Conservation (phyloP, 2,797 vertebrate species). For the Enteromius anoplus region DNA sequence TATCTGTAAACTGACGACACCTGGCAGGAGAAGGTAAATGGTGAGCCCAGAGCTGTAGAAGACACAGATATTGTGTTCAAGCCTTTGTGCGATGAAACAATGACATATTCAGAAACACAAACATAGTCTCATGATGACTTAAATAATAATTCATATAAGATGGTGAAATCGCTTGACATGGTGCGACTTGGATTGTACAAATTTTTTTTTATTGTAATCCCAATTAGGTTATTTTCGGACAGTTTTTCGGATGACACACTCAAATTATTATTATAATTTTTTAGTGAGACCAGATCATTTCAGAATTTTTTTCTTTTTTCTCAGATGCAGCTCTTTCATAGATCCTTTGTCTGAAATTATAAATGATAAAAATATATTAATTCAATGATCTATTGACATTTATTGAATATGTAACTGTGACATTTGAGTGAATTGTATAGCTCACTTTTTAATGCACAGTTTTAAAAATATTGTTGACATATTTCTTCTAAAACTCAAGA, state of each 20-base stretch:
- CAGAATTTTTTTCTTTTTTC: too few species aligned
- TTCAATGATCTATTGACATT: background rate
- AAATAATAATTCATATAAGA: background rate
- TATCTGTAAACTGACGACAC: constrained; percentile 60
- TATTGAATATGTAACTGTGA: background rate
- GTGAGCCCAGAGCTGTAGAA: constrained; percentile 47
- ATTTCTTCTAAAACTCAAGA: background rate
- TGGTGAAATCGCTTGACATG: background rate
- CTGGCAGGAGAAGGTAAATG: constrained; percentile 59
- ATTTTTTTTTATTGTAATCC: background rate
- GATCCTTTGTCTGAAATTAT: background rate
- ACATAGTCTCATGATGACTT: background rate
- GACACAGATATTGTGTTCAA: constrained; percentile 48
- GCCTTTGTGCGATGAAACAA: constrained; percentile 46
- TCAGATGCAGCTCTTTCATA: too few species aligned
- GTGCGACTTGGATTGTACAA: background rate
- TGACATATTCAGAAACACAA: constrained; percentile 30
- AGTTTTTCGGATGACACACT: background rate
- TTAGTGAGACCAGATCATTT: background rate
- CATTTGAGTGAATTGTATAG: background rate
- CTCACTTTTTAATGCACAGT: background rate
- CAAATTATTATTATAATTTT: background rate
- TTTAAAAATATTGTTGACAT: background rate
- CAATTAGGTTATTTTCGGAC: background rate
- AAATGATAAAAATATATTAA: background rate